Percentiles rank a stretch among this genome's conserved stretches.
These are phyloP conservation scores for Pseudomyrmex concolor DNA, from an alignment of 1,140 invertebrate species.

Conservation along the genomic window DNA sequence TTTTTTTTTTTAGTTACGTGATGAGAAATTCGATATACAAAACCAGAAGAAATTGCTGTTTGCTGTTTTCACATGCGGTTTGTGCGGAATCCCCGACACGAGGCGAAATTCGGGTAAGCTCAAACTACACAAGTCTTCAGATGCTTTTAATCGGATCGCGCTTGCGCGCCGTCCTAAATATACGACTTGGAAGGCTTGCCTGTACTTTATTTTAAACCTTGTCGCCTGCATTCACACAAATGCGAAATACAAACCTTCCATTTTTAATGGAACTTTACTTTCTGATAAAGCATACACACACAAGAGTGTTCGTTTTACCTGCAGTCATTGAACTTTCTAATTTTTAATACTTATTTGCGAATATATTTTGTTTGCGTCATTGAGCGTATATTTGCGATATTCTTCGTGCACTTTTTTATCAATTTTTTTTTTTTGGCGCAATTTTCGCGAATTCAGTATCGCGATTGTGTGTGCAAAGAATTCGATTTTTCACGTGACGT, in stretches of 20 bases:
- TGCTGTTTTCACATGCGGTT: neutral
- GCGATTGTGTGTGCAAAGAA: too few species aligned
- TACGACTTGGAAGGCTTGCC: constrained; percentile 77
- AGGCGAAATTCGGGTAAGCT: constrained; percentile 60
- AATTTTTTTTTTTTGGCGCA: too few species aligned
- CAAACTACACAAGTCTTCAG: constrained; percentile 69
- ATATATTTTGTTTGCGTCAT: too few species aligned
- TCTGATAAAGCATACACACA: neutral
- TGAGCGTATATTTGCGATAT: too few species aligned
- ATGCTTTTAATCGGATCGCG: constrained; percentile 76
- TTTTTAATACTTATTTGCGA: too few species aligned
- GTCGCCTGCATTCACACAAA: constrained; percentile 24
- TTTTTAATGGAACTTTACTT: constrained; percentile 41
- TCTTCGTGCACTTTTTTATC: too few species aligned
- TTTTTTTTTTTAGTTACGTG: neutral
- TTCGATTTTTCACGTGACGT: too few species aligned
- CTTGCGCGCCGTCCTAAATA: constrained; percentile 81
- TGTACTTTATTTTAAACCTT: constrained; percentile 80
- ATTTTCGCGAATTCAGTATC: too few species aligned
- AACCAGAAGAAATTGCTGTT: neutral
- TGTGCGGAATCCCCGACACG: constrained; percentile 47
- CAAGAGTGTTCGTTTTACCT: too few species aligned
- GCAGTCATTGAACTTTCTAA: too few species aligned
- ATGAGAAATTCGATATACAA: too few species aligned
- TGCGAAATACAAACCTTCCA: constrained; percentile 38